phyloP scores from a whole-genome alignment of 2,888 invertebrate genomes.

The Macropis europaea region DNA sequence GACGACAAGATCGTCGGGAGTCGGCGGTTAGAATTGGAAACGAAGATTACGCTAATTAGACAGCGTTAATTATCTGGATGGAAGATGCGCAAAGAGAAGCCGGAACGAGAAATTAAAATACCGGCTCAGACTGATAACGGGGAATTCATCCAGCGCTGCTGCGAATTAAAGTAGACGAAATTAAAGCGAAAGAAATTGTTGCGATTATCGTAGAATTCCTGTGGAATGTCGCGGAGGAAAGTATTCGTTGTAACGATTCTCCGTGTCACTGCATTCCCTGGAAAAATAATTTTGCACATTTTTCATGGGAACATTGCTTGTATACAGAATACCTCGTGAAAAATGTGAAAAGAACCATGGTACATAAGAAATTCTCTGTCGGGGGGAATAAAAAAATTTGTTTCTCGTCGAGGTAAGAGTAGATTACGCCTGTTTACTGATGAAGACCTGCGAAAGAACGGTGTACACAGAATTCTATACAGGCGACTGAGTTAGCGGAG shows the following conservation, averaged over 20 bases:
- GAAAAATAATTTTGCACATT: no score
- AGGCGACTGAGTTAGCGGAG: slow-evolving; percentile 8
- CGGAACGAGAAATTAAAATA: slow-evolving; percentile 10
- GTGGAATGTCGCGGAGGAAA: no score
- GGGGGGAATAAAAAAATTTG: neutral
- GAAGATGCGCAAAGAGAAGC: slow-evolving; percentile 37
- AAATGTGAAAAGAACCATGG: no score
- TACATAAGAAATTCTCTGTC: neutral
- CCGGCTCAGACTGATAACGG: neutral
- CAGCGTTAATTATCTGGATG: slow-evolving; percentile 53
- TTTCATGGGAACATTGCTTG: no score
- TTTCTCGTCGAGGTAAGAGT: neutral
- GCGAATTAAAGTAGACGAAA: neutral
- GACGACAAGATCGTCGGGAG: slow-evolving; percentile 20
- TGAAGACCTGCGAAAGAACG: slow-evolving; percentile 5
- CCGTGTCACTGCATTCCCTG: no score
- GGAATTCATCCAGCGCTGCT: neutral
- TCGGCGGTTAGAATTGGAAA: slow-evolving; percentile 43
- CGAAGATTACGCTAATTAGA: slow-evolving; percentile 61
- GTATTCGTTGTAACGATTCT: no score
- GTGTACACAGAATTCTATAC: neutral
- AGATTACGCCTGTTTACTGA: slow-evolving; percentile 5
- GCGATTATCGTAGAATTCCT: no score
- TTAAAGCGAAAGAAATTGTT: no score
- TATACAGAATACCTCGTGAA: no score